Base-by-base conservation (phyloP, 1,140 invertebrate species). In the Formica selysi region DNA sequence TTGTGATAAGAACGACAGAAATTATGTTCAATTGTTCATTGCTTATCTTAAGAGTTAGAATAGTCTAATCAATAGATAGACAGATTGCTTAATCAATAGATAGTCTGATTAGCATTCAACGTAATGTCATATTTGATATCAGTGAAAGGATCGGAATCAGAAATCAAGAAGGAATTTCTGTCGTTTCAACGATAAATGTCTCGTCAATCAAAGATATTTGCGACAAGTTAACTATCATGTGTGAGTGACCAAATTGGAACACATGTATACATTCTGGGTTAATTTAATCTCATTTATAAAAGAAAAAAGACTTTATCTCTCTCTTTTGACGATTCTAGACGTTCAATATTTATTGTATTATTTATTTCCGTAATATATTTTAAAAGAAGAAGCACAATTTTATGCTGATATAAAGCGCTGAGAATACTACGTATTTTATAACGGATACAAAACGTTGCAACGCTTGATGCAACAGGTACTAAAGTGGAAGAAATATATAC, bases 391-490 rank as follows among this genome's bases (percentile, higher is more conserved):
- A 64, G 29, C 26, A 41, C 0, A 13, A 11, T 57, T 51, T 16
- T 51, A 16, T 1, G 5, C 6, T 0, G 5, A 73, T 7, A n/a
- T 54, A 68, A 3, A 51, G 1, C 4, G 13, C 44, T 48, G 13
- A 16, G 16, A 51, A 51, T 51, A 51, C 0, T 13, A 48, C 3
- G 44, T 16, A 16, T 68, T 57, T 80, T 32, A 29, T 0, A 1
- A 11, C 7, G 36, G 62, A 26, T 38, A 54, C 11, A 10, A 59
- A 10, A 29, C 11, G 26, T 29, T 29, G 61, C 26, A 54, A 57
- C 19, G 29, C 2, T 38, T 26, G 54, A 74, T 74, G 71, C 62
- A 79, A 68, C 62, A 79, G 78, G 16, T 80, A 48, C 22, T 26
- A 29, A 41, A 3, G 41, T 0, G 13, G 8, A 11, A 59, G 32